Conservation (phyloP, 2,113 vertebrate species). For the Cynoglossus semilaevis region DNA sequence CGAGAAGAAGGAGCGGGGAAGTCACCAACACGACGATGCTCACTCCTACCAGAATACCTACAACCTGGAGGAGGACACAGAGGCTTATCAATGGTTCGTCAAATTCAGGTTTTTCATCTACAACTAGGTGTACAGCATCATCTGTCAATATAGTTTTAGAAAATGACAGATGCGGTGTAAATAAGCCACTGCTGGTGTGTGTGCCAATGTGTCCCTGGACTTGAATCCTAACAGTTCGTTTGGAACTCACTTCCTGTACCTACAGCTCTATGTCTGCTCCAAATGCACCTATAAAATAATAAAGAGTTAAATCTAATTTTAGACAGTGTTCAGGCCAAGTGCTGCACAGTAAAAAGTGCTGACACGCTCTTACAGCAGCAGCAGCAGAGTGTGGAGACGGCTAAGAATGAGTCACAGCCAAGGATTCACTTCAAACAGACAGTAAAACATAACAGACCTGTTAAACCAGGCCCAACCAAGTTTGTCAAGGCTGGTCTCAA, state of each 20-base stretch:
- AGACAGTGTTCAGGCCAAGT: too few species aligned
- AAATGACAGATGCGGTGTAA: too few species aligned
- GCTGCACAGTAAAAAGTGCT: background rate
- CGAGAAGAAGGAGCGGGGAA: constrained; percentile 90
- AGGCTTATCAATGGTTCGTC: background rate
- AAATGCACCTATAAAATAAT: too few species aligned
- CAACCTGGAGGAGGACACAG: constrained; percentile 79
- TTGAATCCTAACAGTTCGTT: too few species aligned
- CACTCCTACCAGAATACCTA: constrained; percentile 91
- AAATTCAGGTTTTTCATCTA: too few species aligned
- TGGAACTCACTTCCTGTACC: too few species aligned
- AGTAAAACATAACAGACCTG: constrained; percentile 21
- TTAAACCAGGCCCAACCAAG: constrained; percentile 24
- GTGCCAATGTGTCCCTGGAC: too few species aligned
- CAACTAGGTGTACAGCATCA: too few species aligned
- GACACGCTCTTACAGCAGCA: background rate
- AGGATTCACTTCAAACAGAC: constrained; percentile 5
- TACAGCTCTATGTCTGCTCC: too few species aligned
- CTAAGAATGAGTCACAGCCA: background rate
- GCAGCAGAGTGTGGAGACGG: background rate
- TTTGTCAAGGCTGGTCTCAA: constrained; percentile 26
- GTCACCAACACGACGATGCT: constrained; percentile 91
- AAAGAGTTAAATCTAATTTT: too few species aligned
- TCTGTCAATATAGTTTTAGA: too few species aligned
- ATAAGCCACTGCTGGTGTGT: too few species aligned